phyloP scores from a whole-genome alignment of 2,888 invertebrate genomes.

The Epicampocera succincta region DNA sequence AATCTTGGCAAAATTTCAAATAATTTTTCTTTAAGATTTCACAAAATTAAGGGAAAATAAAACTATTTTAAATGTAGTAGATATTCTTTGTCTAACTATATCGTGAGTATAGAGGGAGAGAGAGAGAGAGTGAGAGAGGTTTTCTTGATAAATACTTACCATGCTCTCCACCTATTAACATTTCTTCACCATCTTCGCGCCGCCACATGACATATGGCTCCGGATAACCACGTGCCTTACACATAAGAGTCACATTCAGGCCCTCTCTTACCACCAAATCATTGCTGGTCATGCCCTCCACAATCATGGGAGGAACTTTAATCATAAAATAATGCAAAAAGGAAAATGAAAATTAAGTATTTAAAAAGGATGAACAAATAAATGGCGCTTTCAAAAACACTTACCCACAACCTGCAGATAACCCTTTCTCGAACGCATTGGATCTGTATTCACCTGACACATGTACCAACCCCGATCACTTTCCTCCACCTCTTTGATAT shows the following conservation, averaged over 20 bases:
- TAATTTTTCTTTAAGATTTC: too few relatives aligned
- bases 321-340: constrained; percentile 1
- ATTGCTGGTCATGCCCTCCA: constrained; percentile 93
- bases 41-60: too few relatives aligned
- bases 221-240: constrained; percentile 93
- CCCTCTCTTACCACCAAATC: constrained; percentile 96
- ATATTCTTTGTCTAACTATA: too few relatives aligned
- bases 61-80: too few relatives aligned
- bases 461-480: constrained; percentile 95
- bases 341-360: not conserved
- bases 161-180: constrained; percentile 93
- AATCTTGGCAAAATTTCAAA: too few relatives aligned
- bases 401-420: constrained; percentile 95
- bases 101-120: too few relatives aligned
- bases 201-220: constrained; percentile 97
- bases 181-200: constrained; percentile 93
- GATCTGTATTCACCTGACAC: constrained; percentile 96
- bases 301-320: constrained; percentile 94
- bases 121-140: too few relatives aligned
- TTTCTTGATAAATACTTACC: constrained; percentile 83
- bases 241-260: constrained; percentile 92
- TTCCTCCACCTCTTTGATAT: constrained; percentile 93
- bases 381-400: constrained; percentile 75
- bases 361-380: not conserved
- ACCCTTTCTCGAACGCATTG: constrained; percentile 94